Evolutionary conservation across 2,888 invertebrate species (phyloP), one percentile per base, ranked within the genome.

Genomic region (Myathropa florea): DNA sequence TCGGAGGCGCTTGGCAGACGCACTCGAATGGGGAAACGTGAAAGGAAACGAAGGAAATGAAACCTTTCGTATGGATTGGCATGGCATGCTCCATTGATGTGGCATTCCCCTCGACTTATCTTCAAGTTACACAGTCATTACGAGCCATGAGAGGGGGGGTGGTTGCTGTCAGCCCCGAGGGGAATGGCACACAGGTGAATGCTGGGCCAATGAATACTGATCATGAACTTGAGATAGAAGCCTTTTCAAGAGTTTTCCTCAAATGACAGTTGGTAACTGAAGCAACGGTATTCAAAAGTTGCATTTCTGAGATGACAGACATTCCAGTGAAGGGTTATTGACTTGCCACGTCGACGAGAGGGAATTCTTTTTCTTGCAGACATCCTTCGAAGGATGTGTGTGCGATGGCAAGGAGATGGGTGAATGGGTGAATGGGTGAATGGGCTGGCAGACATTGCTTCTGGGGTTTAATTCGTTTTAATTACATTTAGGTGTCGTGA

Each of bases 201-300:
- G 36, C 65, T 65, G 76, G 23, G 2, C 18, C 28, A 7, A 4
- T 46, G 36, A 64, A 21, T 53, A 46, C 65, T 71, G 76, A 84
- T 84, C 71, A 76, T 73, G 80, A 84, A 84, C 84, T 84, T 84
- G 39, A 84, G 84, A 84, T 84, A 80, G 67, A 80, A 75, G 39
- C 53, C 70, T 60, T 72, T 76, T 39, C 57, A 59, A 39, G 61
- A 7, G 46, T 46, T 73, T 78, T 53, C 24, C 28, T 26, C 26
- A 21, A 24, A 36, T 57, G 46, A 64, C 59, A 30, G 46, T 59
- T 64, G 55, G 18, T 64, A 26, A 55, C 60, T 60, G 7, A 33
- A 39, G 63, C 24, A 24, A 65, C 10, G 57, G 36, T 71, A 53
- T 73, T 67, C 55, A 60, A 57, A 57, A 55, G 30, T 71, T 23